Conservation (phyloP, 2,797 vertebrate genomes). For the Austrolebias charrua region DNA sequence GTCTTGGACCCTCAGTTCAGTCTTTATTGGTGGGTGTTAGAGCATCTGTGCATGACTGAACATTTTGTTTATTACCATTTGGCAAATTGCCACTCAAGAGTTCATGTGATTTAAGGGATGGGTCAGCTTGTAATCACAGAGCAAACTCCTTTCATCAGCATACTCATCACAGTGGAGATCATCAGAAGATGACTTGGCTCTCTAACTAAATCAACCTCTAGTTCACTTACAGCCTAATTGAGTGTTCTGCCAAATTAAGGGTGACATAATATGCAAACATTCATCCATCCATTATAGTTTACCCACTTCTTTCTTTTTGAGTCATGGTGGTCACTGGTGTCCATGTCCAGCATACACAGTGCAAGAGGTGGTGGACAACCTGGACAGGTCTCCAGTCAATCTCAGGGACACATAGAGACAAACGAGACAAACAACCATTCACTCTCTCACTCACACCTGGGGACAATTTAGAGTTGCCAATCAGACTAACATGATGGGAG, state of each 20-base stretch:
- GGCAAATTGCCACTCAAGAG: conserved; percentile 21
- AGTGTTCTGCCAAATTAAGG: conserved; percentile 17
- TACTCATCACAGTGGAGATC: conserved; percentile 9
- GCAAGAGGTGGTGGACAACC: too few relatives aligned
- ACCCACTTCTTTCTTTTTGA: too few relatives aligned
- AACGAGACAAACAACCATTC: too few relatives aligned
- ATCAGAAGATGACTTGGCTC: conserved; percentile 25
- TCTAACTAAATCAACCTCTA: conserved; percentile 1
- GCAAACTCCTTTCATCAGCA: conserved; percentile 14
- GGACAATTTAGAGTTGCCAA: too few relatives aligned
- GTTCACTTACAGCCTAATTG: conserved; percentile 13
- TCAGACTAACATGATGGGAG: too few relatives aligned
- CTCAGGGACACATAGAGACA: too few relatives aligned
- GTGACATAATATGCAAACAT: neutral
- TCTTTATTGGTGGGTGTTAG: neutral
- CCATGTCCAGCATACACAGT: too few relatives aligned
- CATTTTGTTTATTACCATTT: conserved; percentile 28
- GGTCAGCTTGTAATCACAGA: conserved; percentile 3
- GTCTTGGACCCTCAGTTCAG: neutral
- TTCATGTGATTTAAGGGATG: conserved; percentile 38
- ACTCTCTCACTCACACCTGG: too few relatives aligned
- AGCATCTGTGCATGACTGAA: conserved; percentile 22
- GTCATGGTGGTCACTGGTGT: too few relatives aligned
- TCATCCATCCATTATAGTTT: neutral
- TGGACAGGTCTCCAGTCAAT: too few relatives aligned